Base-by-base conservation (phyloP, 2,797 vertebrate species). In the Fistularia commersonii region DNA sequence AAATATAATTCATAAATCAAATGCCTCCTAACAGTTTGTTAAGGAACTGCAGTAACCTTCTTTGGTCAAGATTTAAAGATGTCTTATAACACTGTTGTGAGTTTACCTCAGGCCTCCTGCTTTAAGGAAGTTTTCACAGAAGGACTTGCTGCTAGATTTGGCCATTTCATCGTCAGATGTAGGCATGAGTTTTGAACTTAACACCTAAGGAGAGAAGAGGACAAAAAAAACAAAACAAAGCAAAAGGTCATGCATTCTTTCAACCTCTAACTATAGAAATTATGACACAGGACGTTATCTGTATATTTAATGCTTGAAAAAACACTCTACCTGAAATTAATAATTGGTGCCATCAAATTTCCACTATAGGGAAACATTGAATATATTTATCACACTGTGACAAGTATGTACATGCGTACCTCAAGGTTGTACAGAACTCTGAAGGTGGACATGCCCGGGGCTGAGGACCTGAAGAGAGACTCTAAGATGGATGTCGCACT, bases 131-230 rank as follows among this genome's bases (percentile, higher is more conserved):
- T 99, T 99, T 80, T 99, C 97, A 77, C 97, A 99, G 90, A 99
- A 99, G 4, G 97, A 99, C 77, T 94, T 99, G 66, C 97, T 98
- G 80, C 97, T 98, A 54, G 93, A 98, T 90, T 97, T 96, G 51
- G 97, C 97, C 97, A 99, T 99, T 82, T 99, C 97, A 69, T 99
- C 97, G 66, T 99, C 97, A 34, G 97, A 95, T 9, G 97, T 98
- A 55, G 97, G 97, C 97, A 99, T 99, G 66, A 99, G 88, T 81
- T 99, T 99, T 64, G 97, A 99, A 84, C 97, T 99, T 69, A 99
- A 87, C 15, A 99, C 97, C 97, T 99, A 36, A 56, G 5, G 15
- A 2, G 12, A 56, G 39, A 33, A 47, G 51, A 11, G 10, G 6
- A 32, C 6, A 50, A 38, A 10, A 7, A 32, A 14, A 13, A 5